Conservation (phyloP, 2,797 vertebrate species). For the Coreius guichenoti region DNA sequence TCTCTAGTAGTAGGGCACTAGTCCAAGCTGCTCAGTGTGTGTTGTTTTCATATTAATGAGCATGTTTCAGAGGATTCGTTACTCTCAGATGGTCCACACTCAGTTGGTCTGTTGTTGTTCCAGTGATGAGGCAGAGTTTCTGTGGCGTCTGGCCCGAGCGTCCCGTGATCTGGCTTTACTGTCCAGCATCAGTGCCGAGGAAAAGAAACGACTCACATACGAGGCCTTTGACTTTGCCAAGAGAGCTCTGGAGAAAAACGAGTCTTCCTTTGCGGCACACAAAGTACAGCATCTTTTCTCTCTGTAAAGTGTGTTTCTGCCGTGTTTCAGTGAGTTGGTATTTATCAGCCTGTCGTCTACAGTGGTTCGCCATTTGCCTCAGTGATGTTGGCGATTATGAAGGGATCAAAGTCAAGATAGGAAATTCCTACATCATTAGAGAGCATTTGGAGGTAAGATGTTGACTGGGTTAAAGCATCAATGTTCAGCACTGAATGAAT, state of each 20-base stretch:
- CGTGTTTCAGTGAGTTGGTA: background rate
- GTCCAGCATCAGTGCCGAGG: slow-evolving; percentile 71
- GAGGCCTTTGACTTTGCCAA: slow-evolving; percentile 85
- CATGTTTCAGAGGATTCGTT: background rate
- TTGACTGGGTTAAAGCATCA: background rate
- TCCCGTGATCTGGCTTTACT: slow-evolving; percentile 84
- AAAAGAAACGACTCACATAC: slow-evolving; percentile 82
- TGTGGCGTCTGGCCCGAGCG: slow-evolving; percentile 92
- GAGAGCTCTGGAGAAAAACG: slow-evolving; percentile 86
- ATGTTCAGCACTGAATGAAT: background rate
- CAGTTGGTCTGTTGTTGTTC: background rate
- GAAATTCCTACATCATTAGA: slow-evolving; percentile 89
- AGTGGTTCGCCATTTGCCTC: slow-evolving; percentile 96
- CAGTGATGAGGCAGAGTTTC: slow-evolving; percentile 87
- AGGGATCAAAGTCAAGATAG: slow-evolving; percentile 93
- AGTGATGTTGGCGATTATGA: slow-evolving; percentile 93
- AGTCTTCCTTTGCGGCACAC: slow-evolving; percentile 86
- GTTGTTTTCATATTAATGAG: background rate
- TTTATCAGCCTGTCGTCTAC: background rate
- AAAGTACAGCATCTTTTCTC: slow-evolving; percentile 78
- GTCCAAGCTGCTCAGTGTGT: too few species aligned
- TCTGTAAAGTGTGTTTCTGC: background rate
- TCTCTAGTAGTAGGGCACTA: too few species aligned
- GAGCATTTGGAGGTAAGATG: slow-evolving; percentile 90
- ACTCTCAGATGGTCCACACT: background rate